Conservation (phyloP, 1,140 invertebrate species). For the Orius laevigatus region DNA sequence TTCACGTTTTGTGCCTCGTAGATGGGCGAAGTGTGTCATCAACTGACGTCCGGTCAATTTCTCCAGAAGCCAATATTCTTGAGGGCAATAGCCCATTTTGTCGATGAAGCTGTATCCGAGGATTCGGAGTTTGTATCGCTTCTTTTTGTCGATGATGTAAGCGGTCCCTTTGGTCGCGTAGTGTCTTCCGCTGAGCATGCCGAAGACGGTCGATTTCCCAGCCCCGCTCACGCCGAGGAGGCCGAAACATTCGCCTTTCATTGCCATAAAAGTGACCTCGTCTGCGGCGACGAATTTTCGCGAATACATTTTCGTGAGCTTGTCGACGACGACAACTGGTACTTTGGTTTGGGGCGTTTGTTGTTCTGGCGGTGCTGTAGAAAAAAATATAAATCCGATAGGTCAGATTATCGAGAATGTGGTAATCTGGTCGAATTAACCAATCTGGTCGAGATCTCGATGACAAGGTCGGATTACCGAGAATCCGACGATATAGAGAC, state of each 20-base stretch:
- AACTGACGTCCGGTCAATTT: slow-evolving; percentile 66
- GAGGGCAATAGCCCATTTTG: slow-evolving; percentile 61
- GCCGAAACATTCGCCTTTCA: slow-evolving; percentile 72
- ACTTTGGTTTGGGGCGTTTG: too few relatives aligned
- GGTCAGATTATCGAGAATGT: too few relatives aligned
- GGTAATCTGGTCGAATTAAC: too few relatives aligned
- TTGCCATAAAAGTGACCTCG: slow-evolving; percentile 47
- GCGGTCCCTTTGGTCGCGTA: slow-evolving; percentile 17
- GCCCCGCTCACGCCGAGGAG: slow-evolving; percentile 79
- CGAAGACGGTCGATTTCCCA: slow-evolving; percentile 72
- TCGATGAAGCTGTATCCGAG: not conserved
- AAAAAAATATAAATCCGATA: too few relatives aligned
- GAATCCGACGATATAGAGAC: too few relatives aligned
- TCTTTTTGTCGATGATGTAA: slow-evolving; percentile 10
- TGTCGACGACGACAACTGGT: slow-evolving; percentile 16
- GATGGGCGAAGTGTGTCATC: slow-evolving; percentile 50
- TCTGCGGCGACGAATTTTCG: slow-evolving; percentile 40
- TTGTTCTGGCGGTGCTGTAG: too few relatives aligned
- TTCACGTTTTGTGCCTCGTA: slow-evolving; percentile 47
- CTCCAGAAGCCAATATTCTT: slow-evolving; percentile 67
- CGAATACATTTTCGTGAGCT: slow-evolving; percentile 19
- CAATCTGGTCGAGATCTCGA: too few relatives aligned
- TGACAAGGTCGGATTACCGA: too few relatives aligned
- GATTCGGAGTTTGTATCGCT: not conserved
- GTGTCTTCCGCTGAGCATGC: slow-evolving; percentile 65